Evolutionary conservation across 2,113 vertebrate genomes (phyloP).

Genomic region (Bucco capensis): DNA sequence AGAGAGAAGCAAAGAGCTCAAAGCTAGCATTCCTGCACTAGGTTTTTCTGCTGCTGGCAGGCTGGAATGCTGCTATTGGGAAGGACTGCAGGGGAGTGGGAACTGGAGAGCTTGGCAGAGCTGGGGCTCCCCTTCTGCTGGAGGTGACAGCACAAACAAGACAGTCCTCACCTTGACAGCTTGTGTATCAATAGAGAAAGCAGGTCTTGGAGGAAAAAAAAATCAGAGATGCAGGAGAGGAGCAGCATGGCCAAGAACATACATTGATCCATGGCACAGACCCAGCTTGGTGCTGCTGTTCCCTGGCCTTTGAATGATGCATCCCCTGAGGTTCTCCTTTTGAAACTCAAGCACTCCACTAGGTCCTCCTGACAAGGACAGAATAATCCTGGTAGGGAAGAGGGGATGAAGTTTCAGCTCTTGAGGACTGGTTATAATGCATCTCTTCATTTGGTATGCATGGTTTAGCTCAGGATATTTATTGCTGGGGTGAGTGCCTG

Average conservation of each 20-base stretch:
- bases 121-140: not conserved
- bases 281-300: not conserved
- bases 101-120: accelerated
- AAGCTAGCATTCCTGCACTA: not conserved
- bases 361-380: not conserved
- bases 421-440: not conserved
- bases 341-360: not conserved
- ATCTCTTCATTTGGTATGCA: not conserved
- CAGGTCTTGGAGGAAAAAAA: not conserved
- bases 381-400: not conserved
- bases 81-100: not conserved
- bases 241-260: not conserved
- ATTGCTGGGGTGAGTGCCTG: not conserved
- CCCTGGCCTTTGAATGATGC: not conserved
- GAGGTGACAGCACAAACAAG: accelerated
- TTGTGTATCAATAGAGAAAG: not conserved
- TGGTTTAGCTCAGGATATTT: not conserved
- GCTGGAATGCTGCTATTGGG: not conserved
- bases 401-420: not conserved
- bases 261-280: accelerated
- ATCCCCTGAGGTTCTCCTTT: not conserved
- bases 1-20: not conserved
- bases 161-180: accelerated
- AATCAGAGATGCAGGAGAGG: not conserved
- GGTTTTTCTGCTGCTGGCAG: not conserved